Evolutionary conservation across 2,113 vertebrate genomes (phyloP), one percentile per base, ranked within the genome.

Genomic region (Hymenochirus boettgeri): DNA sequence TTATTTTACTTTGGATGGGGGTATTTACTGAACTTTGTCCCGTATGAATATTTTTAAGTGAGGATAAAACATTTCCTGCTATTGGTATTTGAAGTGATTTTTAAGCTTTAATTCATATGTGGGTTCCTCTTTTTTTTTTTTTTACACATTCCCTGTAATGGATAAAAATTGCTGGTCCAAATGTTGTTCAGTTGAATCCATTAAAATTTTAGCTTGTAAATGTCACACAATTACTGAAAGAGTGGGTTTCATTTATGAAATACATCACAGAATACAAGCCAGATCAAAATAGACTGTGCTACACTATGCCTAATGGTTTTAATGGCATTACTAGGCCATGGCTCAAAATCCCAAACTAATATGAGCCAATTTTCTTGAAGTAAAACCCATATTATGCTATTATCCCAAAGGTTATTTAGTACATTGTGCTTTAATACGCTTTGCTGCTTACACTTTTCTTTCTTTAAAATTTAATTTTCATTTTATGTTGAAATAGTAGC

Each of bases 331-430:
- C 59, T 57, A 45, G 50, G 47, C 55, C 56, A 25, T 58, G 57
- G 47, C 65, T 53, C 65, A 52, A 69, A 69, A 39, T 60, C 57
- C 57, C 65, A 69, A 53, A 60, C 56, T 57, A 69, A 69, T 69
- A 59, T 69, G 24, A 69, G 33, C 46, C 65, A 69, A 69, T 60
- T 45, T 69, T 60, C 47, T 53, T 53, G 47, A 60, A 59, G 33
- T 69, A 69, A 69, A n/a, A 56, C 19, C 24, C 48, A 46, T 52
- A 45, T 69, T 60, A 60, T 60, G 24, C 33, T 69, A 29, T 53
- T 53, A 35, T 60, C 65, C 65, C 65, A 60, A 53, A 69, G 65
- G 65, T 48, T 57, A 60, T 60, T 59, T 59, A 60, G 24, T 69
- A 53, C 65, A 69, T 53, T 60, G 47, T 57, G 2, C 27, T 48